phyloP scores from a whole-genome alignment of 2,888 invertebrate species.

The Dolichopus griseipennis region DNA sequence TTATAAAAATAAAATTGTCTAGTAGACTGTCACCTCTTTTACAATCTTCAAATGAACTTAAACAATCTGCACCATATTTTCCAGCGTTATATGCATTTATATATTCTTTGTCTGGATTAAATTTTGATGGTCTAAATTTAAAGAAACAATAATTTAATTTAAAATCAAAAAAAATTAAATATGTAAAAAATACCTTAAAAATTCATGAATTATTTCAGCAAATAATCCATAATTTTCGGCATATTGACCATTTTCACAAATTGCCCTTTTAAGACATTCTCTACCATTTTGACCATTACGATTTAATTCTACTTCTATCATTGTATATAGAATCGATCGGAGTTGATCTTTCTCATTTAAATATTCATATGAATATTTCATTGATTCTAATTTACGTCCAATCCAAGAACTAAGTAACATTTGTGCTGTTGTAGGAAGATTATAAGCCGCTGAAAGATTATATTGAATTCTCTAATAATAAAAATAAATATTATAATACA shows the following conservation, averaged over 20 bases:
- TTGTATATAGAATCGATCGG: constrained; percentile 9
- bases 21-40: constrained; percentile 52
- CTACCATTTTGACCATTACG: constrained; percentile 13
- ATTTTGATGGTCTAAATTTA: constrained; percentile 31
- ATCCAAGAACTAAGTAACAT: background rate
- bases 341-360: background rate
- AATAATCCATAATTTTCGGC: constrained; percentile 12
- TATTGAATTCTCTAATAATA: background rate
- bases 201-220: constrained; percentile 15
- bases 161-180: too few relatives aligned
- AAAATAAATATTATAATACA: too few relatives aligned
- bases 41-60: constrained; percentile 53
- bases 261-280: constrained; percentile 11
- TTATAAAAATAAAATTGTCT: constrained; percentile 36
- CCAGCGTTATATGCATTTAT: constrained; percentile 56
- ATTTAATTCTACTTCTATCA: constrained; percentile 9
- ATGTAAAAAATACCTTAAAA: constrained; percentile 11
- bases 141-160: background rate
- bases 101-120: constrained; percentile 48
- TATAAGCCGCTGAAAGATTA: background rate
- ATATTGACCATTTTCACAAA: constrained; percentile 14
- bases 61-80: constrained; percentile 55
- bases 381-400: background rate
- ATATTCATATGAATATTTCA: background rate
- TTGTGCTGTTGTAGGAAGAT: background rate